Percentiles rank a stretch among this genome's conserved stretches.
Conservation (phyloP, 2,113 vertebrate genomes). For the Nestor notabilis region DNA sequence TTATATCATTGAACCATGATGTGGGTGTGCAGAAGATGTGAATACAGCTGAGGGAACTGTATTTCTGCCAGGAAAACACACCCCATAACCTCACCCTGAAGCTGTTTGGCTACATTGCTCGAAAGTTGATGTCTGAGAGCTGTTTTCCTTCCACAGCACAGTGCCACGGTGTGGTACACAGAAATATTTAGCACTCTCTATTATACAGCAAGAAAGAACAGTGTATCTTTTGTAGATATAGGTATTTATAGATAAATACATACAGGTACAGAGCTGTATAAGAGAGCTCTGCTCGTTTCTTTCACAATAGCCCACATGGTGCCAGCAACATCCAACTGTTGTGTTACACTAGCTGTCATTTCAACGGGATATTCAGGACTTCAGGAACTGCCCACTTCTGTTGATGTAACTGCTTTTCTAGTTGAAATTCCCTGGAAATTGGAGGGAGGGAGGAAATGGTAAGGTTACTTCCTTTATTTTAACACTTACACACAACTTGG, state of each 20-base stretch:
- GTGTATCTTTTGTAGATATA: background rate
- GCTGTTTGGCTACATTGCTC: background rate
- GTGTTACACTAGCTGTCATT: background rate
- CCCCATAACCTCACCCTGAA: background rate
- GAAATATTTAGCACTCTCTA: background rate
- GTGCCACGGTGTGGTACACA: background rate
- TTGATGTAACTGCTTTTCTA: background rate
- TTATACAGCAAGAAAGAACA: background rate
- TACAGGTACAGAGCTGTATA: background rate
- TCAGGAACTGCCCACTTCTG: background rate
- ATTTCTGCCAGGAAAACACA: conserved; percentile 1
- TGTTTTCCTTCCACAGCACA: background rate
- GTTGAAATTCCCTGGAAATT: background rate
- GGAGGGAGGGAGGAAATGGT: background rate
- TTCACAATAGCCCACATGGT: background rate
- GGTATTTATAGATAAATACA: background rate
- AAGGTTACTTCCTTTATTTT: background rate
- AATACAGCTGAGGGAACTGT: background rate
- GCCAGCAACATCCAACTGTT: background rate
- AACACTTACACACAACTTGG: background rate
- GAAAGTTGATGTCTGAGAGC: background rate
- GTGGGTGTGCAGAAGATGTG: background rate
- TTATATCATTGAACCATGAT: background rate
- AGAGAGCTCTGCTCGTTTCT: background rate
- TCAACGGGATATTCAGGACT: background rate